phyloP scores from a whole-genome alignment of 1,140 invertebrate species.

The Sycophaga agraensis region DNA sequence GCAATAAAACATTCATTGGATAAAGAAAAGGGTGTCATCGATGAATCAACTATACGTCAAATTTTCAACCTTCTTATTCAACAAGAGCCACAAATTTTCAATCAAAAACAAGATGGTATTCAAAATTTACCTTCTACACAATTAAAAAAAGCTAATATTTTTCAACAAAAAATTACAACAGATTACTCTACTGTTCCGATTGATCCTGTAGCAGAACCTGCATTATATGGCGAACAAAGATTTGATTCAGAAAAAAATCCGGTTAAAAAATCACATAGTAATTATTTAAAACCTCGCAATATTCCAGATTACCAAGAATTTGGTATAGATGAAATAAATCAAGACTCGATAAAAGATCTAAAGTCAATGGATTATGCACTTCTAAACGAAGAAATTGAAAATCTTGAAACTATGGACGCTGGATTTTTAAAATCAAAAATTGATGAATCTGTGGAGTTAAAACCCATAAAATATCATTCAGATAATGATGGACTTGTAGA shows the following conservation, averaged over 20 bases:
- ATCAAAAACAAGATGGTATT: background rate
- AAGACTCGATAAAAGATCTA: background rate
- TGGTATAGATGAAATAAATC: background rate
- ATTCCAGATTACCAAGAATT: background rate
- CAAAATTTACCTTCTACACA: too few relatives aligned
- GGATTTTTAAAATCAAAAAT: background rate
- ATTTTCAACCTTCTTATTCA: conserved; percentile 34
- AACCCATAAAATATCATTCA: conserved; percentile 40
- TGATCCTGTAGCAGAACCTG: background rate
- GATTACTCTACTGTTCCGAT: background rate
- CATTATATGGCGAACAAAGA: background rate
- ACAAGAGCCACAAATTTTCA: too few relatives aligned
- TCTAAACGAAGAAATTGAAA: background rate
- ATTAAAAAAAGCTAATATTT: background rate
- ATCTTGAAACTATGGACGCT: too few relatives aligned
- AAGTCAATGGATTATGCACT: background rate
- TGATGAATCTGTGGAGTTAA: conserved; percentile 25
- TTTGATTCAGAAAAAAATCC: background rate
- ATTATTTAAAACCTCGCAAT: background rate
- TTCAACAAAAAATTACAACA: background rate
- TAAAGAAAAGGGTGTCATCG: conserved; percentile 22
- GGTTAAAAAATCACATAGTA: background rate
- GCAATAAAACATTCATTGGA: conserved; percentile 35
- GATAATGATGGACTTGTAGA: conserved; percentile 34
- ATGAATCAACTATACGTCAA: conserved; percentile 34